Evolutionary conservation across 1,140 invertebrate species (phyloP).

Genomic region (Dendrolimus kikuchii): DNA sequence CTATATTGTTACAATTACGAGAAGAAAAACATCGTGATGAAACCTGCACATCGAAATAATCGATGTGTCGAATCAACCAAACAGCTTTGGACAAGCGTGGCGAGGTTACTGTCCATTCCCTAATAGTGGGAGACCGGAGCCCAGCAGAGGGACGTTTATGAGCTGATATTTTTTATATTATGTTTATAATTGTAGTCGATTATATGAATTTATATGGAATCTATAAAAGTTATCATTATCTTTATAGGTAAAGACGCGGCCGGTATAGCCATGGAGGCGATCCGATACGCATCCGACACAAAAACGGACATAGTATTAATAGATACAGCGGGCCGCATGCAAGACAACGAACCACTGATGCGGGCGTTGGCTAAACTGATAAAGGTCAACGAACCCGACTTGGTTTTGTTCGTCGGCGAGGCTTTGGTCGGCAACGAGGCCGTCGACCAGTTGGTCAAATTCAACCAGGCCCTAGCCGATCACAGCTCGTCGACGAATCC

Average conservation of each 20-base stretch:
- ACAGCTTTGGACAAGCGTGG: no score
- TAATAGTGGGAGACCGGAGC: no score
- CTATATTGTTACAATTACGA: no score
- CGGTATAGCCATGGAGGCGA: slow-evolving; percentile 97
- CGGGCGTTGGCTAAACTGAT: slow-evolving; percentile 94
- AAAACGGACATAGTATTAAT: slow-evolving; percentile 94
- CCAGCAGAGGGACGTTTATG: no score
- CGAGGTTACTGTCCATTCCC: no score
- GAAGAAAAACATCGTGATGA: no score
- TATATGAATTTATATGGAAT: neutral
- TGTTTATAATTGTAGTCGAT: slow-evolving; percentile 1
- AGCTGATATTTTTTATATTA: no score
- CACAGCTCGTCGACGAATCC: slow-evolving; percentile 87
- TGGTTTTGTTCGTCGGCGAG: slow-evolving; percentile 99
- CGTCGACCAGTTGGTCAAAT: slow-evolving; percentile 98
- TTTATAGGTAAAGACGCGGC: slow-evolving; percentile 95
- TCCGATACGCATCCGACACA: slow-evolving; percentile 87
- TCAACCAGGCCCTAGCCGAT: slow-evolving; percentile 96
- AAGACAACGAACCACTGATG: slow-evolving; percentile 99
- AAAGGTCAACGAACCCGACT: slow-evolving; percentile 93
- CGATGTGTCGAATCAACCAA: no score
- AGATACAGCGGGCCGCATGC: slow-evolving; percentile 99
- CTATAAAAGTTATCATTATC: slow-evolving; percentile 1
- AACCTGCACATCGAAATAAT: no score
- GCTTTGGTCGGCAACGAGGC: slow-evolving; percentile 99